Base-by-base conservation (phyloP, 2,888 invertebrate genomes). In the Sesia bembeciformis region DNA sequence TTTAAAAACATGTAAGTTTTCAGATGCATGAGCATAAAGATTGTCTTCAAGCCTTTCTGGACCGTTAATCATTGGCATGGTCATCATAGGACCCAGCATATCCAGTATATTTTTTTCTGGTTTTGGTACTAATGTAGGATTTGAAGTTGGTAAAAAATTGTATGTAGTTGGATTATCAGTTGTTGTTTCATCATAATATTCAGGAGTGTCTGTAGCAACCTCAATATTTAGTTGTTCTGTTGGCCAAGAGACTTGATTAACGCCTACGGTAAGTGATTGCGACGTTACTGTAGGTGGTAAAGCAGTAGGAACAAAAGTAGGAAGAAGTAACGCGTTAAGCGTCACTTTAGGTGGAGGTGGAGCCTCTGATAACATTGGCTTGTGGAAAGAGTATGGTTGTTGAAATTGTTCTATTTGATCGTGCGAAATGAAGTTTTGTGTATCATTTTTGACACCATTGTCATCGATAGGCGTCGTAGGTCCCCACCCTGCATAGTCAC, bases 401-500 rank as follows among this genome's bases (percentile, higher is more conserved):
- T 72, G 75, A 38, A 66, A 62, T 51, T 69, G 57, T 42, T 79
- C 76, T 52, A 66, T 64, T 6, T 78, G 70, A 58, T 86, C 85
- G 58, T 68, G 74, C 3, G 72, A 67, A 60, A 89, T 86, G 46
- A 86, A 66, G 61, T 89, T 89, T 55, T 82, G 78, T 6, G 80
- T 79, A n/a, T 84, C 84, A 63, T 87, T 87, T 63, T 86, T 86
- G 7, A 67, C 65, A 2, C 61, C 58, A 52, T 64, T 71, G 46
- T 82, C 77, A 42, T 80, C 76, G 4, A 81, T 62, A 1, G 88
- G 85, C 38, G 86, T 86, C 7, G 89, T 89, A 3, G 89, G 89
- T 3, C 89, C 88, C 89, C 89, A 89, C 5, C 89, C 89, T 4
- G 88, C 86, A 57, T 89, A 89, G 61, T 89, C 89, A 59, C 84